Conservation (phyloP, 2,888 invertebrate genomes). For the Calephelis perditalis region DNA sequence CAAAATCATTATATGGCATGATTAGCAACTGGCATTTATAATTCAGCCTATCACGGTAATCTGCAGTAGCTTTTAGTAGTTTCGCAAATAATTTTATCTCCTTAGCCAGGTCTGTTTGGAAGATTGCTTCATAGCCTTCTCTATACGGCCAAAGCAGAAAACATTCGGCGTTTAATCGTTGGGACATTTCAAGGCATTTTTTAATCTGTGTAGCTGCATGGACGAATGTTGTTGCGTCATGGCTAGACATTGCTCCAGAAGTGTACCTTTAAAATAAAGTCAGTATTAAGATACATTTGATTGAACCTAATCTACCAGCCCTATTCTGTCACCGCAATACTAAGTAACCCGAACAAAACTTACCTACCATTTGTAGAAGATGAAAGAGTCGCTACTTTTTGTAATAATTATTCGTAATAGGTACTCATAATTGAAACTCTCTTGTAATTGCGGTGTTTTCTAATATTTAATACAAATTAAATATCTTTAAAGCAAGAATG, state of each 20-base stretch:
- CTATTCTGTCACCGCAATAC: no score
- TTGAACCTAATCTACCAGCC: no score
- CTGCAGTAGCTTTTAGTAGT: constrained; percentile 79
- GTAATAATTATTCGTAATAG: no score
- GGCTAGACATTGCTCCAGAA: constrained; percentile 79
- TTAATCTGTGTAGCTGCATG: constrained; percentile 81
- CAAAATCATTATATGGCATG: constrained; percentile 58
- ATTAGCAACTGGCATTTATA: constrained; percentile 79
- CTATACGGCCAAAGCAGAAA: constrained; percentile 80
- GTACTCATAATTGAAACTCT: no score
- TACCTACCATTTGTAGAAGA: no score
- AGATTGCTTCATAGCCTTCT: constrained; percentile 78
- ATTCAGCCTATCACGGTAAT: constrained; percentile 80
- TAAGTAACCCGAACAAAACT: no score
- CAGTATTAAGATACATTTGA: no score
- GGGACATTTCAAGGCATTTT: constrained; percentile 77
- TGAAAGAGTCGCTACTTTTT: no score
- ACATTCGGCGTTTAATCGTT: constrained; percentile 79
- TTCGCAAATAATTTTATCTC: constrained; percentile 81
- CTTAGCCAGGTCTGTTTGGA: constrained; percentile 77
- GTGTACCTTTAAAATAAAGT: constrained; percentile 59
- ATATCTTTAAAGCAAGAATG: no score
- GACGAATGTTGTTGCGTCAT: constrained; percentile 76
- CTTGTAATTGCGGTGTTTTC: no score
- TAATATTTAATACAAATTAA: no score